These are phyloP conservation scores for Autographa pulchrina DNA, from an alignment of 2,888 invertebrate species.

Conservation along the genomic window DNA sequence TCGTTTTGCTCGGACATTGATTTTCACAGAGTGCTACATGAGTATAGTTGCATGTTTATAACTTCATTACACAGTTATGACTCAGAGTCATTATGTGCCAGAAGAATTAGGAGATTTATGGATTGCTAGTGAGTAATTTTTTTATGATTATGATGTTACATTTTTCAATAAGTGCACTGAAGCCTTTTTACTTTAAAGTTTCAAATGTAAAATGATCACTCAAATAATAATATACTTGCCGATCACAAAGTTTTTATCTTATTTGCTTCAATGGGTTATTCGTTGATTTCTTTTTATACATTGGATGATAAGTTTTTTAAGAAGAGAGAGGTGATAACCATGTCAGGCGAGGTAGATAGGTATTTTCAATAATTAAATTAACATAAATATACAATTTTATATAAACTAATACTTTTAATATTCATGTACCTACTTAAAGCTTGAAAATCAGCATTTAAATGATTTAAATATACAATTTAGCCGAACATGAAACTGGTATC, in stretches of 20 bases:
- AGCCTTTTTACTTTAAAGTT: slow-evolving; percentile 49
- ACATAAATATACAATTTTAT: not conserved
- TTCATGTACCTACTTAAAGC: not conserved
- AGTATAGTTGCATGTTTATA: slow-evolving; percentile 75
- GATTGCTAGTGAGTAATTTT: slow-evolving; percentile 80
- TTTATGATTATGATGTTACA: slow-evolving; percentile 66
- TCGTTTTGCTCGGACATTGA: slow-evolving; percentile 71
- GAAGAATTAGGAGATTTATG: slow-evolving; percentile 78
- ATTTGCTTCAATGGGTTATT: not conserved
- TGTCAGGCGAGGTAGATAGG: not conserved
- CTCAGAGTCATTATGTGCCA: slow-evolving; percentile 76
- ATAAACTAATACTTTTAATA: not conserved
- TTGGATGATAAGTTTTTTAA: not conserved
- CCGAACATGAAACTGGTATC: not conserved
- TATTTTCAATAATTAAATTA: not conserved
- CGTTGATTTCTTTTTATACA: not conserved
- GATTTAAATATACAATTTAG: not conserved
- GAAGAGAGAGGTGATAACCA: not conserved
- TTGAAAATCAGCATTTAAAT: not conserved
- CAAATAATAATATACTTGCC: not conserved
- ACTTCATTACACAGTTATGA: slow-evolving; percentile 77
- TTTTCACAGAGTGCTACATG: slow-evolving; percentile 74
- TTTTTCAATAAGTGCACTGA: slow-evolving; percentile 43
- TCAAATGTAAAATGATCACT: slow-evolving; percentile 25
- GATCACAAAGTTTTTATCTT: not conserved